Base-by-base conservation (phyloP, 1,140 invertebrate species). In the Archegozetes longisetosus region DNA sequence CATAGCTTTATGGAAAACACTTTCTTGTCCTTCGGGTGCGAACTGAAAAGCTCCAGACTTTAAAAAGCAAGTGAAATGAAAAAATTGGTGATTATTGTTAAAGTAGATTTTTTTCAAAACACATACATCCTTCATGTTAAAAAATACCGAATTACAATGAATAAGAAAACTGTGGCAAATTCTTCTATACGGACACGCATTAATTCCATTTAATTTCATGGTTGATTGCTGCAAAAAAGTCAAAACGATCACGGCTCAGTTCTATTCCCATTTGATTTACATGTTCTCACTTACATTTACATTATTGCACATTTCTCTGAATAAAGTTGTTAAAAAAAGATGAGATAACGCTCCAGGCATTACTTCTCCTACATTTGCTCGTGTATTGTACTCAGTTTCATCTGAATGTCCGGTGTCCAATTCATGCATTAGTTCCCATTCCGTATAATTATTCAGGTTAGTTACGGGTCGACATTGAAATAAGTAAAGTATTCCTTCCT, bases 381-480 rank as follows among this genome's bases (percentile, higher is more conserved):
- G 54, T 0, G 64, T 63, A 46, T 52, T 50, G 50, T 47, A 65
- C 40, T 65, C 64, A 28, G 46, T 29, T 40, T 57, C 53, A 17
- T 55, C 32, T 3, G 20, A 48, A 46, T 32, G 24, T 9, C 53
- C 53, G 14, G 54, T 50, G 32, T 65, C 64, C 6, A 62, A 49
- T n/a, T 64, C 58, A 48, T 63, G 60, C 22, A 55, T 64, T 3
- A 65, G 53, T 55, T 65, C 61, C 50, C 28, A 59, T 40, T 62
- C 59, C 23, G 46, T 64, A 27, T 55, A 56, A 20, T 22, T n/a
- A 23, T 29, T 59, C 32, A 40, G 17, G 17, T 40, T 40, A 9
- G 64, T 65, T 0, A 65, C 59, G 6, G 64, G 64, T n/a, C 64
- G 54, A 24, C 56, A 62, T 60, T 65, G 56, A 26, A 63, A 59